phyloP scores from a whole-genome alignment of 2,888 invertebrate species.

The Pandemis corylana region DNA sequence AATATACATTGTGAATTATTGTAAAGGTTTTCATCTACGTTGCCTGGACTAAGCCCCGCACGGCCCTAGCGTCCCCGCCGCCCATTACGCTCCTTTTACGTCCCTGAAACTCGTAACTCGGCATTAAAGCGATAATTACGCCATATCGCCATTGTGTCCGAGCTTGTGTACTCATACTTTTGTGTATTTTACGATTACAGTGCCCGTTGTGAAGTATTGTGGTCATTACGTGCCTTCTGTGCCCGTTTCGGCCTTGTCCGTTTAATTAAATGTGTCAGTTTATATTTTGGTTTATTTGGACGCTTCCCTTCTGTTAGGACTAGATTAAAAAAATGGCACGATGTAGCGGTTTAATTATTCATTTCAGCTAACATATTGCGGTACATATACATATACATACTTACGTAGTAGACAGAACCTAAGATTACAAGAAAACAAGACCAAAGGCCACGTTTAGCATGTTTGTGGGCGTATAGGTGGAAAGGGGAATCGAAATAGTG shows the following conservation, averaged over 20 bases:
- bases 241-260: not conserved
- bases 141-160: conserved; percentile 11
- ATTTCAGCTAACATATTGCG: no score
- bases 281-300: conserved; percentile 7
- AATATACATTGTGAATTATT: no score
- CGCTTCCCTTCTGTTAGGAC: not conserved
- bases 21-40: not conserved
- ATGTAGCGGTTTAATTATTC: not conserved
- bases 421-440: no score
- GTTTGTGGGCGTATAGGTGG: no score
- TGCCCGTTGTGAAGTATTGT: conserved; percentile 7
- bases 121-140: conserved; percentile 18
- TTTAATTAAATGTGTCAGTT: conserved; percentile 5
- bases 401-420: no score
- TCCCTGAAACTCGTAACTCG: conserved; percentile 9
- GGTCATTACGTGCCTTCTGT: conserved; percentile 7
- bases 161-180: conserved; percentile 4
- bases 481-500: no score
- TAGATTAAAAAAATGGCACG: not conserved
- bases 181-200: conserved; percentile 8
- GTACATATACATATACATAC: no score
- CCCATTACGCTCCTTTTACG: conserved; percentile 9
- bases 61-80: conserved; percentile 1
- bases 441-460: no score
- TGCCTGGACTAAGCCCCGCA: not conserved